Conservation (phyloP, 2,888 invertebrate genomes). For the Lasioglossum villosulum region DNA sequence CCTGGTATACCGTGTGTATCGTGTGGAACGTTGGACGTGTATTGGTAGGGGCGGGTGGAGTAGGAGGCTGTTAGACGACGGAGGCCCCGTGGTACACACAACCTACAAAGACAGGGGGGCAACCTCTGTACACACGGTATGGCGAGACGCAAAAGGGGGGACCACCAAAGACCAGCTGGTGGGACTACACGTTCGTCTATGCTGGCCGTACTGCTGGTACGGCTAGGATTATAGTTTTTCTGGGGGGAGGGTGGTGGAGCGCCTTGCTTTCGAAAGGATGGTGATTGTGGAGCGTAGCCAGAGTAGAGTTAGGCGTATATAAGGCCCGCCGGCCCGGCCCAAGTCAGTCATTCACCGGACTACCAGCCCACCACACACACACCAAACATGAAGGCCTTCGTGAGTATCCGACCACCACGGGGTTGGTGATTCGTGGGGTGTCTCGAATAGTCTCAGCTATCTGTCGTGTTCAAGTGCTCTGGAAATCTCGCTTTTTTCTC, state of each 20-base stretch:
- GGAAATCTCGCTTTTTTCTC: background rate
- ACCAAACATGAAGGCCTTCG: constrained; percentile 85
- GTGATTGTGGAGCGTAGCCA: constrained; percentile 84
- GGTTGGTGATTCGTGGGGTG: constrained; percentile 68
- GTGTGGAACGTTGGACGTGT: background rate
- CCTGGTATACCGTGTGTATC: constrained; percentile 40
- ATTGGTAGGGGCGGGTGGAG: constrained; percentile 64
- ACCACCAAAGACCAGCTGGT: constrained; percentile 62
- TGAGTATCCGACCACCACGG: constrained; percentile 79
- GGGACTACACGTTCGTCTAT: constrained; percentile 58
- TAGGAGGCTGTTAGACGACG: constrained; percentile 66
- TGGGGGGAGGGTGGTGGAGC: constrained; percentile 79
- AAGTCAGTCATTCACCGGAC: constrained; percentile 85
- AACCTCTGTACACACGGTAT: constrained; percentile 39
- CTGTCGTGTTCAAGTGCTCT: background rate
- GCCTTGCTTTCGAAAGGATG: constrained; percentile 84
- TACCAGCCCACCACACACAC: constrained; percentile 84
- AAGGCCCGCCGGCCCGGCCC: constrained; percentile 83
- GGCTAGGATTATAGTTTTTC: constrained; percentile 82
- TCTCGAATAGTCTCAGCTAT: constrained; percentile 19
- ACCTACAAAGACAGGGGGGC: constrained; percentile 49
- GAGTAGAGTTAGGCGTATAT: constrained; percentile 84
- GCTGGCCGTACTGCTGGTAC: constrained; percentile 53
- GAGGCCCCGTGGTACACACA: constrained; percentile 51
- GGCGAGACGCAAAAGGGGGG: constrained; percentile 35